Evolutionary conservation across 2,888 invertebrate genomes (phyloP).

Genomic region (Amaurobius ferox): DNA sequence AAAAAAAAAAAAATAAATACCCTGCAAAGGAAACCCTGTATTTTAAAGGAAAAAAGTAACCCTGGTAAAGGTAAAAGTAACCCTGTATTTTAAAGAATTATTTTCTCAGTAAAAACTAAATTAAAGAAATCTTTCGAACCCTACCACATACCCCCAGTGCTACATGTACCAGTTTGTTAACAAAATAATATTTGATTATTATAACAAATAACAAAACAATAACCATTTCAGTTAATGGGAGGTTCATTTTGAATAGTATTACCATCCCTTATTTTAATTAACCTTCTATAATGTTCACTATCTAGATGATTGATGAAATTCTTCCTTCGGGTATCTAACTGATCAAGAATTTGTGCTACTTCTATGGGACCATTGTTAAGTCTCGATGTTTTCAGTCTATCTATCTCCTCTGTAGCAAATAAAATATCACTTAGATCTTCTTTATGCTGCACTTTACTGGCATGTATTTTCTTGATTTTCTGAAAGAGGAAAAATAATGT

Average conservation of each 20-base stretch:
- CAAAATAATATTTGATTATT: too few species aligned
- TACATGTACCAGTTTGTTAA: too few species aligned
- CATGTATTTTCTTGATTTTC: conserved; percentile 34
- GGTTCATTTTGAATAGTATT: conserved; percentile 37
- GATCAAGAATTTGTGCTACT: conserved; percentile 4
- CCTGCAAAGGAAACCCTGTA: too few species aligned
- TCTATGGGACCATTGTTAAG: background rate
- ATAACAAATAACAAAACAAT: too few species aligned
- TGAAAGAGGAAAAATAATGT: conserved; percentile 14
- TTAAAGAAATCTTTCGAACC: too few species aligned
- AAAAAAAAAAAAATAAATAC: too few species aligned
- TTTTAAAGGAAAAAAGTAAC: too few species aligned
- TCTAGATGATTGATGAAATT: conserved; percentile 32
- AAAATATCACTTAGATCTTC: conserved; percentile 31
- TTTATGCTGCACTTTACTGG: background rate
- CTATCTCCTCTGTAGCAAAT: conserved; percentile 9
- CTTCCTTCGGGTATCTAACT: conserved; percentile 27
- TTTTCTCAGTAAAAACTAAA: too few species aligned
- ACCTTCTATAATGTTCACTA: conserved; percentile 24
- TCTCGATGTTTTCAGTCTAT: background rate
- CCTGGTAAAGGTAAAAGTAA: too few species aligned
- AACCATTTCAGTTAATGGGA: background rate
- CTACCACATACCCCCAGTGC: too few species aligned
- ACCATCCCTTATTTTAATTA: conserved; percentile 44
- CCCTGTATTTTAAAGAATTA: too few species aligned